These are phyloP conservation scores for Oligia strigilis DNA, from an alignment of 2,888 invertebrate genomes.

Conservation along the genomic window DNA sequence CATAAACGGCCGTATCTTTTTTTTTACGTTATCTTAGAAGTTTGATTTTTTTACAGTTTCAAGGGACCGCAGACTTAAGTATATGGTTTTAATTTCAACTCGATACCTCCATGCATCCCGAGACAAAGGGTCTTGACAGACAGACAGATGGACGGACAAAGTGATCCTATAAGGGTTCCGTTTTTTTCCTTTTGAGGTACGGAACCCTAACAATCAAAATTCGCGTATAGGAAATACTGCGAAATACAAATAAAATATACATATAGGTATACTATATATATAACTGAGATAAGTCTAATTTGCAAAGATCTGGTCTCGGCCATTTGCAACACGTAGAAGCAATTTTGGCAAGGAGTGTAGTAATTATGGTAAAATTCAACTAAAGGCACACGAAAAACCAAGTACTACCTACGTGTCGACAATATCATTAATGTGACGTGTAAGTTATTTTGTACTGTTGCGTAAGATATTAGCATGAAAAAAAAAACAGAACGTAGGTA, in stretches of 20 bases:
- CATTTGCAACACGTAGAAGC: background rate
- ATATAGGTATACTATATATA: no score
- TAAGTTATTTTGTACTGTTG: background rate
- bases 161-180: no score
- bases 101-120: no score
- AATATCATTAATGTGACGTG: background rate
- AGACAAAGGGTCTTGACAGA: no score
- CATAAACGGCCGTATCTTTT: no score
- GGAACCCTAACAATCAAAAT: background rate
- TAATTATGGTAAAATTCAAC: background rate
- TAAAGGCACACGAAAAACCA: background rate
- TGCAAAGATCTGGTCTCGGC: background rate
- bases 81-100: no score
- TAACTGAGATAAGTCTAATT: background rate
- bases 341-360: background rate
- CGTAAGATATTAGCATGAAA: background rate
- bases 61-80: no score
- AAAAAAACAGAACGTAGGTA: background rate
- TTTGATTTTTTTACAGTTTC: no score
- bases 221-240: background rate
- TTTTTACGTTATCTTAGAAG: no score
- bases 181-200: no score
- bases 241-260: background rate
- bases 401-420: background rate
- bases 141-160: no score